Conservation (phyloP, 2,888 invertebrate species). For the Chaetoderma sp. region DNA sequence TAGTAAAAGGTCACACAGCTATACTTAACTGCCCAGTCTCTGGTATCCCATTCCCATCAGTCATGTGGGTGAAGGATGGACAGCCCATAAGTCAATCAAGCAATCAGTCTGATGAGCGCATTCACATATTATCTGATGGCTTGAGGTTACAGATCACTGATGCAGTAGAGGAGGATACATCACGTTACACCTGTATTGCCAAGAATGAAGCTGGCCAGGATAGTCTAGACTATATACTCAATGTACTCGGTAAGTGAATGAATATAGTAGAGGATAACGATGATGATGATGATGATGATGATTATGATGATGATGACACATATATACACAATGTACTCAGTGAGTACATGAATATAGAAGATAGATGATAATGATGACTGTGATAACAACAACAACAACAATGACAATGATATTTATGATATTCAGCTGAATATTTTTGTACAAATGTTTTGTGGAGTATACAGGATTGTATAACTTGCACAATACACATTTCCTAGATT, state of each 20-base stretch:
- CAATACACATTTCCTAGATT: no score
- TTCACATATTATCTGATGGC: constrained; percentile 37
- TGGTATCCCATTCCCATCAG: constrained; percentile 68
- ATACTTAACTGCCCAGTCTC: constrained; percentile 68
- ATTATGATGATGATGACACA: no score
- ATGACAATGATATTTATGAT: no score
- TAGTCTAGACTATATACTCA: constrained; percentile 19
- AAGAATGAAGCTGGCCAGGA: constrained; percentile 66
- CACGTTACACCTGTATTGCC: constrained; percentile 63
- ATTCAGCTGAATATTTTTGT: no score
- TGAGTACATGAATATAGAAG: no score
- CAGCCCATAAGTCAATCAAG: constrained; percentile 32
- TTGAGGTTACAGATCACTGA: constrained; percentile 46
- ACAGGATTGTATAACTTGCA: no score
- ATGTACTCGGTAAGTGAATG: constrained; percentile 34
- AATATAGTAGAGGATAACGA: no score
- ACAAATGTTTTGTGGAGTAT: no score
- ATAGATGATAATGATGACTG: no score
- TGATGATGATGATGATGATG: no score
- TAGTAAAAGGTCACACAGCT: constrained; percentile 59
- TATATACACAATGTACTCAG: no score
- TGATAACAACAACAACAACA: no score
- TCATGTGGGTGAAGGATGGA: constrained; percentile 67
- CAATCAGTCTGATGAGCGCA: constrained; percentile 6
- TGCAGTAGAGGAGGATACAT: constrained; percentile 37